Evolutionary conservation across 2,888 invertebrate genomes (phyloP), one percentile per base, ranked within the genome.

Genomic region (Cheiracanthium punctorium): DNA sequence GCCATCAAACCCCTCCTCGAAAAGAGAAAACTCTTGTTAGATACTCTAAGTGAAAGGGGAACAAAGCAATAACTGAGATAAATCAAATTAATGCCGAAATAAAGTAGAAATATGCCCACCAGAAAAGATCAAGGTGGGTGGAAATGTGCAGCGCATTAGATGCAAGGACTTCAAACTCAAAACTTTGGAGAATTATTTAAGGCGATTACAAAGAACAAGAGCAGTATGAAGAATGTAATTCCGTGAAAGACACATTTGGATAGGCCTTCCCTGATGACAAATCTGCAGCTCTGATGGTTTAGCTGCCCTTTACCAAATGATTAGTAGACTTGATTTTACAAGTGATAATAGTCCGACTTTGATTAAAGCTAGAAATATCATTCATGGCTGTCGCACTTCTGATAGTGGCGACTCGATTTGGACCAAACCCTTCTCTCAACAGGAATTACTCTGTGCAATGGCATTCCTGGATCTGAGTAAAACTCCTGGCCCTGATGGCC

Each of bases 1-100:
- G 0, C 20, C n/a, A 12, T 52, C 1, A 12, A 73, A 52, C n/a
- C 73, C 12, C 52, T 73, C 28, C 20, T 30, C 14, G 30, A 12
- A 0, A 32, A 73, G 52, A 73, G 73, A 73, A 52, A 52, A 30
- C 29, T 8, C 17, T 20, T 52, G n/a, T n/a, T n/a, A n/a, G n/a
- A n/a, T n/a, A n/a, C n/a, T n/a, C n/a, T n/a, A n/a, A n/a, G n/a
- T n/a, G n/a, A n/a, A n/a, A n/a, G n/a, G n/a, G n/a, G n/a, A n/a
- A n/a, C n/a, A n/a, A n/a, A n/a, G n/a, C n/a, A n/a, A n/a, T n/a
- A n/a, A 41, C 76, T 41, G 67, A 67, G 41, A 65, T 76, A 0
- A 37, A 71, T 41, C 65, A 76, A 65, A 65, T 76, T 2, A 65
- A 76, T 41, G 76, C 76, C 1, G 20, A 67, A 29, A 65, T 76